Percentiles rank a stretch among this genome's conserved stretches.
phyloP scores from a whole-genome alignment of 2,888 invertebrate genomes.

The Dynastes maya region DNA sequence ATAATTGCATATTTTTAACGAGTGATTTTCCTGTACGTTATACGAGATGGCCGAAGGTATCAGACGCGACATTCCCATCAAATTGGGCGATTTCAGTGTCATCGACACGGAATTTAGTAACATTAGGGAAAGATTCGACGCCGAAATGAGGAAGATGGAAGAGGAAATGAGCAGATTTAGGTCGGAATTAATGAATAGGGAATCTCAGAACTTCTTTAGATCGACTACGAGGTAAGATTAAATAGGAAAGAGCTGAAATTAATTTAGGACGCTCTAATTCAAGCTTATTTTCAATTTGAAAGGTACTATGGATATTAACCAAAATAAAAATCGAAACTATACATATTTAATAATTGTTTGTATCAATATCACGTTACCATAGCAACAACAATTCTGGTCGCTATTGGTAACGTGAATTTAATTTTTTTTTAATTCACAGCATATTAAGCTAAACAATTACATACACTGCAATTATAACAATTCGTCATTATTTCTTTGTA shows the following conservation, averaged over 20 bases:
- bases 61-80: conserved; percentile 93
- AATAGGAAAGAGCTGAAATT: not conserved
- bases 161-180: conserved; percentile 98
- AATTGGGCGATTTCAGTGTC: conserved; percentile 94
- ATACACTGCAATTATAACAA: conserved; percentile 5
- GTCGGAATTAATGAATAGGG: conserved; percentile 93
- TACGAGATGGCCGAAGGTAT: conserved; percentile 84
- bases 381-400: not conserved
- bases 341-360: conserved; percentile 4
- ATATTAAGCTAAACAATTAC: not conserved
- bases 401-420: not conserved
- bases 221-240: conserved; percentile 84
- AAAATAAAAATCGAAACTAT: not conserved
- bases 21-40: conserved; percentile 11
- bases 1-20: conserved; percentile 16
- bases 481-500: conserved; percentile 1
- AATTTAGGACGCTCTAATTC: conserved; percentile 8
- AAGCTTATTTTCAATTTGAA: conserved; percentile 8
- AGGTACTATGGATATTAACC: not conserved
- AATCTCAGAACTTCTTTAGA: conserved; percentile 93
- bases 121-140: conserved; percentile 95
- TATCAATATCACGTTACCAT: conserved; percentile 29
- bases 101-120: conserved; percentile 97
- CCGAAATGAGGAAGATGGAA: conserved; percentile 99
- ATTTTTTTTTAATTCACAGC: not conserved